Base-by-base conservation (phyloP, 2,888 invertebrate genomes). In the Mimumesa dahlbomi region DNA sequence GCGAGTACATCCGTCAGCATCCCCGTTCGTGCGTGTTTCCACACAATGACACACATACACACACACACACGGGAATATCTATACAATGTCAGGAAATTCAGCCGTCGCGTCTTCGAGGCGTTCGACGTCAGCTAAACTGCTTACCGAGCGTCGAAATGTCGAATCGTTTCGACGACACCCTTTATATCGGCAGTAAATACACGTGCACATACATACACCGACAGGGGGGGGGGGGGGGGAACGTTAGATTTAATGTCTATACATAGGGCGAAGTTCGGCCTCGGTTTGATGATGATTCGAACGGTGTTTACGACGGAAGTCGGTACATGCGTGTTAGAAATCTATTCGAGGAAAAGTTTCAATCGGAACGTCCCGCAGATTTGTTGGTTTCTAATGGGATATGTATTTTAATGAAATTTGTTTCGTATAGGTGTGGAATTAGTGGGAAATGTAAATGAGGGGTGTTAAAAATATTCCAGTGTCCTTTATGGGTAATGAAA, bases 81-180 rank as follows among this genome's bases (percentile, higher is more conserved):
- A 11, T 2, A 14, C 31, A 5, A 34, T 61, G n/a, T 38, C n/a
- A 5, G 11, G 42, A 31, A 21, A 14, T 19, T 7, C 36, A n/a
- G 45, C 21, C 45, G 38, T 9, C 34, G 14, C 43, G 52, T 45
- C 38, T 40, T 57, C 49, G 48, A 64, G 22, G 22, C n/a, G 40
- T n/a, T 56, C 50, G 29, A 52, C 45, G 42, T 53, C 48, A 22
- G 57, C 49, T 73, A 73, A 78, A 72, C 63, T 64, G 58, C 56
- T 75, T 69, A 73, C 46, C 56, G 40, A 25, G 45, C 50, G 54
- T 73, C 70, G 68, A 76, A 75, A 77, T 52, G 64, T 75, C 70
- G 69, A 74, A 80, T 78, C 71, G 58, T 71, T 62, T 59, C 53
- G 38, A 13, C 53, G 57, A 22, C 31, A 42, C 29, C 36, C n/a